phyloP scores from a whole-genome alignment of 2,113 vertebrate genomes.

The Marmota monax region DNA sequence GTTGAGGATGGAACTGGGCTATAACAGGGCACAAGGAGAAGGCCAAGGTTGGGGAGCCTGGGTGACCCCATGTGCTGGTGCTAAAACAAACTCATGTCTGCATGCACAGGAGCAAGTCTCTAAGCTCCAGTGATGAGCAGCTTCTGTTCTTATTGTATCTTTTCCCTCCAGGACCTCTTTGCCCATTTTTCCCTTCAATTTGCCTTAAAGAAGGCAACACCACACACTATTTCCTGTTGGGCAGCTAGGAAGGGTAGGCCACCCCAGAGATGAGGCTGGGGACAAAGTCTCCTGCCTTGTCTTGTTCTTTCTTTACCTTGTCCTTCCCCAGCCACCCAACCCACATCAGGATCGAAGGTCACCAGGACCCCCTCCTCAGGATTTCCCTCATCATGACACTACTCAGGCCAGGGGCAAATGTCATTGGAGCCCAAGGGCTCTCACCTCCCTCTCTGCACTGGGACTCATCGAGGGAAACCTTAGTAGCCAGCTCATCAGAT shows the following conservation, averaged over 20 bases:
- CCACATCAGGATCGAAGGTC: neutral
- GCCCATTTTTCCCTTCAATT: neutral
- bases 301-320: neutral
- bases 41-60: neutral
- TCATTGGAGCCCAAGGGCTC: neutral
- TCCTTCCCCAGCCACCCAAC: neutral
- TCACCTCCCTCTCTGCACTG: neutral
- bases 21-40: neutral
- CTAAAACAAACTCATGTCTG: neutral
- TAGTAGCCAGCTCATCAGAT: neutral
- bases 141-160: neutral
- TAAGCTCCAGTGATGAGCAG: neutral
- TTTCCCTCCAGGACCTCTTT: neutral
- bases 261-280: neutral
- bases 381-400: neutral
- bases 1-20: neutral
- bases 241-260: neutral
- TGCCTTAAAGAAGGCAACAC: neutral
- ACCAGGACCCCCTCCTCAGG: neutral
- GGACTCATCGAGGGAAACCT: neutral
- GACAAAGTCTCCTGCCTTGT: neutral
- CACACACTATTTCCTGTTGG: rapidly evolving
- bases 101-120: neutral
- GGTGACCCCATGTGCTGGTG: neutral
- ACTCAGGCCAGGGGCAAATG: neutral